phyloP scores from a whole-genome alignment of 1,140 invertebrate genomes.

The Zelostemma sp. region DNA sequence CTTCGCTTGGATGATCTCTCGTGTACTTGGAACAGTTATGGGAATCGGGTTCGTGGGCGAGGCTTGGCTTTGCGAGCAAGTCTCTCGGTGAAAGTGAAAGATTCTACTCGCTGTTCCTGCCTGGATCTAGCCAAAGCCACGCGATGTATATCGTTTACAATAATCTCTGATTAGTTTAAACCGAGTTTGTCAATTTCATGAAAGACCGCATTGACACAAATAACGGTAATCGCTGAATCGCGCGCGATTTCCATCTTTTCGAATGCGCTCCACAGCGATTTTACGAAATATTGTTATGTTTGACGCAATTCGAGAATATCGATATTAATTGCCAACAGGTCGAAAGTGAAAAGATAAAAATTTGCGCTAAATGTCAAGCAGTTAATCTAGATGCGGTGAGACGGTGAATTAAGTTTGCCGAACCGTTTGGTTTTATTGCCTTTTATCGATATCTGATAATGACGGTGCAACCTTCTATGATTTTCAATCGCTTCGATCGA shows the following conservation, averaged over 20 bases:
- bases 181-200: no score
- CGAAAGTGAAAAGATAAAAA: constrained; percentile 14
- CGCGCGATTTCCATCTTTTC: no score
- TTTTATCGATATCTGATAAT: constrained; percentile 22
- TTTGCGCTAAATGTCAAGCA: constrained; percentile 13
- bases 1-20: constrained; percentile 8
- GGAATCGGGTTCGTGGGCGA: constrained; percentile 61
- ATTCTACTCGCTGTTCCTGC: constrained; percentile 34
- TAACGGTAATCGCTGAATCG: constrained; percentile 6
- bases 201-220: no score
- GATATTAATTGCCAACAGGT: constrained; percentile 5
- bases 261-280: no score
- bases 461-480: constrained; percentile 20
- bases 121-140: constrained; percentile 12
- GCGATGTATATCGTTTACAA: constrained; percentile 39
- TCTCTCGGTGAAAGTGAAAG: constrained; percentile 56
- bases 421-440: constrained; percentile 20
- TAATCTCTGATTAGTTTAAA: constrained; percentile 43
- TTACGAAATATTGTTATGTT: no score
- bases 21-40: constrained; percentile 56
- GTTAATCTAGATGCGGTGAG: constrained; percentile 9
- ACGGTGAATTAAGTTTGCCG: constrained; percentile 6
- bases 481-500: constrained; percentile 19
- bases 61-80: constrained; percentile 33
- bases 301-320: not conserved